phyloP scores from a whole-genome alignment of 2,888 invertebrate genomes.

The Ashinkailepas kermadecensis region DNA sequence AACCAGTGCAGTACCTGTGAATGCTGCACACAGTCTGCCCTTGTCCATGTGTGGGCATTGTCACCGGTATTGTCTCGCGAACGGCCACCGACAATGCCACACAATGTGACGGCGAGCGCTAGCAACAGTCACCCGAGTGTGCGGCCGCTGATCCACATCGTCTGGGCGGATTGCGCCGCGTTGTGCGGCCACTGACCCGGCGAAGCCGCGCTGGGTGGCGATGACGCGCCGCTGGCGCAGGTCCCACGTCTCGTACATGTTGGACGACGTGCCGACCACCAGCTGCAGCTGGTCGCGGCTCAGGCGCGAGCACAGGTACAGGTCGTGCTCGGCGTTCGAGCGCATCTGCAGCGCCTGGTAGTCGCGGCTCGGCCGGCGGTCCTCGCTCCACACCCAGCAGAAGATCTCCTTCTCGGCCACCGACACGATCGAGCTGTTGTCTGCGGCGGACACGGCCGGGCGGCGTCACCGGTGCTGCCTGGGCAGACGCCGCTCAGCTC shows the following conservation, averaged over 20 bases:
- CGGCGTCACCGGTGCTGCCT: no score
- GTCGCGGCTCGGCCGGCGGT: not conserved
- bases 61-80: no score
- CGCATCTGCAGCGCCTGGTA: not conserved
- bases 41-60: no score
- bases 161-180: not conserved
- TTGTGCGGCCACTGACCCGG: not conserved
- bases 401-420: constrained; percentile 22
- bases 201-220: constrained; percentile 9
- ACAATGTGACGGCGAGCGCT: no score
- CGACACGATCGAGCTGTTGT: constrained; percentile 17
- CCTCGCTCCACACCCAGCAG: not conserved
- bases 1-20: no score
- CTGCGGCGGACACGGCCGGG: not conserved
- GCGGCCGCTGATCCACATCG: no score
- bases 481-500: no score
- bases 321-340: not conserved
- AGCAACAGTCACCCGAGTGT: no score
- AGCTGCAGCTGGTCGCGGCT: not conserved
- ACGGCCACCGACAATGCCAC: no score
- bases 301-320: constrained; percentile 21
- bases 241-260: constrained; percentile 24
- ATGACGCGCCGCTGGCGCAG: not conserved
- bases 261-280: constrained; percentile 20
- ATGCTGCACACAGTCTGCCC: no score